Base-by-base conservation (phyloP, 2,113 vertebrate species). In the Myodes glareolus region DNA sequence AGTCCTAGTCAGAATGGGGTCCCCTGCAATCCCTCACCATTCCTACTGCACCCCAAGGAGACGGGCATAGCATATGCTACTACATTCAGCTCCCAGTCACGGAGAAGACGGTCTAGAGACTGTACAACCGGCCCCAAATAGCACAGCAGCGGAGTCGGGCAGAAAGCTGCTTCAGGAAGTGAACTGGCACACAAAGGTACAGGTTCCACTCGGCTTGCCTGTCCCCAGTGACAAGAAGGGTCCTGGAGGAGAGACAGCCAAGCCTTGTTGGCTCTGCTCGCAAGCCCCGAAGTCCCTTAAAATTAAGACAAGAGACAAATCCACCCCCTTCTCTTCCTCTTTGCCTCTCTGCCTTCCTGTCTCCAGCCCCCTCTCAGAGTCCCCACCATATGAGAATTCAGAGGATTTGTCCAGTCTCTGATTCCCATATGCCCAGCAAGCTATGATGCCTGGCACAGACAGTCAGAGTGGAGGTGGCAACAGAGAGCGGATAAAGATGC, bases 341-440 rank as follows among this genome's bases (percentile, higher is more conserved):
- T 29, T 4, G 12, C 14, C n/a, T 21, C 3, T 39, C 47, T 86
- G 42, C 85, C 25, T 73, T 80, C 75, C 87, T 67, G n/a, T 7
- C 31, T 86, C 39, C 72, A 50, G 23, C 17, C 65, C 76, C 17
- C 55, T 80, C 87, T 78, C 10, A 31, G 52, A 39, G n/a, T 39
- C n/a, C 55, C 55, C 52, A 7, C 36, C 39, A 42, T 45, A 13
- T 33, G 58, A 89, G 75, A 94, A 67, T 67, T 85, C 58, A 52
- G 0, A 91, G n/a, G 67, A 85, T 86, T 33, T 96, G 87, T 67
- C 70, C 90, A 11, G 58, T 36, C 85, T 96, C 92, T 67, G 85
- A 63, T 78, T 86, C 91, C 88, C 96, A 94, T 86, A 95, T 70
- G 90, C 78, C 94, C 82, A 31, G 76, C n/a, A 58, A 90, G 88